phyloP scores from a whole-genome alignment of 2,113 vertebrate genomes.

The Carassius auratus region DNA sequence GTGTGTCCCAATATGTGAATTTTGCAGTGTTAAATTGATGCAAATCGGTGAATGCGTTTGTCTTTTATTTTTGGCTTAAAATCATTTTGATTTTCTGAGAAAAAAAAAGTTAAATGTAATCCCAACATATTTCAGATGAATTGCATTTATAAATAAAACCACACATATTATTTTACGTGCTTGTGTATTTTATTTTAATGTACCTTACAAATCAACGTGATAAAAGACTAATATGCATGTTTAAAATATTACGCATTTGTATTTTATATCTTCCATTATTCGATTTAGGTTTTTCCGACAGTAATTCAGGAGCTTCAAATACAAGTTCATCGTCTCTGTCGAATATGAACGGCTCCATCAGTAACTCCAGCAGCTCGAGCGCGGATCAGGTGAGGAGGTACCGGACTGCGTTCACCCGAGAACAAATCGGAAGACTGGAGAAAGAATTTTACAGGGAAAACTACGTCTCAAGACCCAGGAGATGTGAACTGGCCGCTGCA shows the following conservation, averaged over 20 bases:
- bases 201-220: background rate
- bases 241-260: background rate
- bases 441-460: constrained; percentile 94
- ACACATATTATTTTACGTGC: no score
- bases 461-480: constrained; percentile 90
- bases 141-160: background rate
- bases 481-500: constrained; percentile 94
- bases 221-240: background rate
- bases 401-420: constrained; percentile 89
- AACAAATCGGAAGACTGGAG: constrained; percentile 88
- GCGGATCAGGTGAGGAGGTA: constrained; percentile 88
- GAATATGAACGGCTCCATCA: constrained; percentile 82
- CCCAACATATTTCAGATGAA: background rate
- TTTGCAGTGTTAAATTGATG: background rate
- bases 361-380: constrained; percentile 84
- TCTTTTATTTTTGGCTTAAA: background rate
- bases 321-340: constrained; percentile 79
- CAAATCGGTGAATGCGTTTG: background rate
- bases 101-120: background rate
- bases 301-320: constrained; percentile 83
- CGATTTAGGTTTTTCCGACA: constrained; percentile 84
- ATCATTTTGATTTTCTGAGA: background rate
- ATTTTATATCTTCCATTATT: background rate
- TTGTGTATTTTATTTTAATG: background rate
- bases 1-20: background rate